Conservation (phyloP, 2,797 vertebrate genomes). For the Anabacerthia variegaticeps region DNA sequence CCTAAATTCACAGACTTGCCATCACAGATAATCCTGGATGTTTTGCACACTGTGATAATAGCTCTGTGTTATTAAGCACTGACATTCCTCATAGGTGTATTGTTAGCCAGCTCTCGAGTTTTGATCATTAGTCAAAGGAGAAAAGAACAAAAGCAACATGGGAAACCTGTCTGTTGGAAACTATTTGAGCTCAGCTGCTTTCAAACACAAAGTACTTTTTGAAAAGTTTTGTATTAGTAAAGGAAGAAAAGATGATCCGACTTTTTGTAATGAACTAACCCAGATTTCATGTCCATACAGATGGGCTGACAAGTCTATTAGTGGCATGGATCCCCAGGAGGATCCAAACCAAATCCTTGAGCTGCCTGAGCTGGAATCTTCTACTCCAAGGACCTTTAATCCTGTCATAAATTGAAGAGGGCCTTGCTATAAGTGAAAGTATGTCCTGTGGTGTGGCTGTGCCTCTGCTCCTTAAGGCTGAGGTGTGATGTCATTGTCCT, state of each 20-base stretch:
- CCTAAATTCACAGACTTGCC: neutral
- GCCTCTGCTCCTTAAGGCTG: neutral
- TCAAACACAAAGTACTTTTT: neutral
- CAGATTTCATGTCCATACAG: neutral
- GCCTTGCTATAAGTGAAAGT: accelerated
- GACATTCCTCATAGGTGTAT: neutral
- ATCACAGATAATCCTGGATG: neutral
- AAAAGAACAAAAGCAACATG: neutral
- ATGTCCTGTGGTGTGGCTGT: neutral
- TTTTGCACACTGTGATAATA: neutral
- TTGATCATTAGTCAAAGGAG: neutral
- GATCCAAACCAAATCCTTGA: neutral
- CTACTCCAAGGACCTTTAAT: neutral
- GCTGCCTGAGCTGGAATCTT: neutral
- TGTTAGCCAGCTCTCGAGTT: neutral
- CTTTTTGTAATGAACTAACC: neutral
- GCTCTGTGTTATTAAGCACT: neutral
- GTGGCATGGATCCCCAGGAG: neutral
- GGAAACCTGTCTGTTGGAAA: neutral
- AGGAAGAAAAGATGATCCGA: neutral
- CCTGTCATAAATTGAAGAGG: neutral
- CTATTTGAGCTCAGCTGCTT: neutral
- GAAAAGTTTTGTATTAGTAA: neutral
- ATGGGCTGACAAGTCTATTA: neutral
- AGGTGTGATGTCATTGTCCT: accelerated